phyloP scores from a whole-genome alignment of 35 echinoderm and acorn worm genomes.

The Amphiura filiformis region DNA sequence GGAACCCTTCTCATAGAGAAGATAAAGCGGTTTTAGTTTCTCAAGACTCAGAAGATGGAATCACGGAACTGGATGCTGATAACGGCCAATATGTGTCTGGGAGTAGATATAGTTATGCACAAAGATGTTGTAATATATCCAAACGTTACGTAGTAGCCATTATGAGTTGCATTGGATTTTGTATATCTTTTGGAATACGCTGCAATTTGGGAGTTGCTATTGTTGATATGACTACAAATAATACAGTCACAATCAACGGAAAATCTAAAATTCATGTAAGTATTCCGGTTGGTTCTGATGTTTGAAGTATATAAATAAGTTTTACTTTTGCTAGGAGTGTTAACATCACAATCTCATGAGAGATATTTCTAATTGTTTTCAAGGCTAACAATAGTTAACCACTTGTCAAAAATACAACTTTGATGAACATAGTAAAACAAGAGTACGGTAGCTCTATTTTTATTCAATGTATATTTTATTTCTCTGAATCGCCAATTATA shows the following conservation, averaged over 20 bases:
- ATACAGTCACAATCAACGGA: slow-evolving; percentile 86
- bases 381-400: too few relatives aligned
- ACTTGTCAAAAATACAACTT: too few relatives aligned
- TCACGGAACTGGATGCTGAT: slow-evolving; percentile 13
- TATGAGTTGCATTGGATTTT: slow-evolving; percentile 82
- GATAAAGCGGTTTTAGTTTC: slow-evolving; percentile 19
- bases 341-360: too few relatives aligned
- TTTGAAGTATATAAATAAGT: too few relatives aligned
- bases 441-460: too few relatives aligned
- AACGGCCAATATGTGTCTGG: neutral
- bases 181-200: slow-evolving; percentile 95
- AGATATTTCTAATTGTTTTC: too few relatives aligned
- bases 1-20: neutral
- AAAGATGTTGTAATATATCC: slow-evolving; percentile 36
- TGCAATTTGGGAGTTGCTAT: slow-evolving; percentile 97
- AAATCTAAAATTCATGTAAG: slow-evolving; percentile 86
- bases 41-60: slow-evolving; percentile 29
- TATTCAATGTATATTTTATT: too few relatives aligned
- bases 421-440: too few relatives aligned
- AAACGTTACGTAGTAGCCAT: slow-evolving; percentile 90
- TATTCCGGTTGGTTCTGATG: slow-evolving; percentile 12
- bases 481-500: too few relatives aligned
- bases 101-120: neutral
- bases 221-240: slow-evolving; percentile 90
- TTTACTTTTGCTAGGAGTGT: too few relatives aligned